Evolutionary conservation across 1,140 invertebrate species (phyloP), one percentile per base, ranked within the genome.

Genomic region (Drosophila truncata): DNA sequence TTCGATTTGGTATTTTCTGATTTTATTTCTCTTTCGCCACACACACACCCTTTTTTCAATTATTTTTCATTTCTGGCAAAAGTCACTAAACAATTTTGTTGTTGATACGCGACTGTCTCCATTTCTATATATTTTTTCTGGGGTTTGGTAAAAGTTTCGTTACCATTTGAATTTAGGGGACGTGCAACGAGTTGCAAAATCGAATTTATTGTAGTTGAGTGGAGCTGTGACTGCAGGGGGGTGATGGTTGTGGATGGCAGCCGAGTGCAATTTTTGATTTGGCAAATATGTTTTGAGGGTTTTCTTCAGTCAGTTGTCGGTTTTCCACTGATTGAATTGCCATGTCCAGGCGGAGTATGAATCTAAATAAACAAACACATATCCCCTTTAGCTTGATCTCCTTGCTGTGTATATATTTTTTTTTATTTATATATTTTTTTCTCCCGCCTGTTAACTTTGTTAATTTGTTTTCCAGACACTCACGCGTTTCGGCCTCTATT

Each of bases 201-300:
- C 61, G 64, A 88, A 83, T 87, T 80, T 88, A 67, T 66, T 87
- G 83, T 78, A 80, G 80, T 78, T 62, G 76, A 80, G 44, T 80
- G 52, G 65, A 55, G 55, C 27, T 49, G 13, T 23, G 35, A 18
- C 9, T 11, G 44, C 7, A 23, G n/a, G 13, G 33, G 5, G 55
- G n/a, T 8, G 29, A 9, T 52, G 49, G 33, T n/a, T 27, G 13
- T 29, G 41, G n/a, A 39, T 23, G 25, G 29, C 50, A 54, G 39
- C 50, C 42, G 49, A 87, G 49, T 88, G 83, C 72, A 88, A 54
- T 88, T 88, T 88, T 87, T 78, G 83, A 88, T 88, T 87, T 80
- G 72, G 64, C 63, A 83, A 82, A 88, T 87, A 76, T 65, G 57
- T 76, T 80, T 77, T 70, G 59, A 60, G 39, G 60, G 39, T 33